These are phyloP conservation scores for Chaitophorus viminalis DNA, from an alignment of 2,888 invertebrate species.

Conservation along the genomic window DNA sequence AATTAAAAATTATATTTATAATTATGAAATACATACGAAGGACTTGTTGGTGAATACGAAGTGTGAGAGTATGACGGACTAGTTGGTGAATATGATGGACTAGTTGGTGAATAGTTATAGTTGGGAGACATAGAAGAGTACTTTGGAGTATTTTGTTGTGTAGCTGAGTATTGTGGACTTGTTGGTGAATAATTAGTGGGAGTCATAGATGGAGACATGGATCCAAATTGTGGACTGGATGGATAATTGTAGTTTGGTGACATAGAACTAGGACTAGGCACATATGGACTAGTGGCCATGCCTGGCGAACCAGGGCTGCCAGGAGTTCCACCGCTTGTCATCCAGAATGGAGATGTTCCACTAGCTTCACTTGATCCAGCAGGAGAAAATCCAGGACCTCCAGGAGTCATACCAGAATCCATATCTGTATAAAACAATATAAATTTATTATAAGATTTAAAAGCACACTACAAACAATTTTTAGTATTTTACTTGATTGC, in stretches of 20 bases:
- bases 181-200: conserved; percentile 88
- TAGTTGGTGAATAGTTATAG: conserved; percentile 74
- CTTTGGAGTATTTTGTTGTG: conserved; percentile 74
- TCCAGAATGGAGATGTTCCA: conserved; percentile 86
- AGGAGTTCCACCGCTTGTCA: conserved; percentile 78
- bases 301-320: conserved; percentile 85
- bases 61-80: conserved; percentile 73
- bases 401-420: conserved; percentile 83
- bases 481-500: not conserved
- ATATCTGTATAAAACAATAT: conserved; percentile 7
- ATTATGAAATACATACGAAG: conserved; percentile 68
- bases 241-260: conserved; percentile 73
- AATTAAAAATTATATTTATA: not conserved
- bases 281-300: conserved; percentile 84
- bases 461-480: not conserved
- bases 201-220: conserved; percentile 78
- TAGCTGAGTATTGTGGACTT: conserved; percentile 84
- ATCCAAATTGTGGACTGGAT: conserved; percentile 76
- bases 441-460: not conserved
- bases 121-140: conserved; percentile 71
- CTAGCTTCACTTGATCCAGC: conserved; percentile 94
- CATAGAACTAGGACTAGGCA: conserved; percentile 74
- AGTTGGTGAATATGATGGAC: conserved; percentile 77
- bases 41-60: conserved; percentile 72
- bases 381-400: conserved; percentile 97